Conservation (phyloP, 1,140 invertebrate species). For the Bombus waltoni region DNA sequence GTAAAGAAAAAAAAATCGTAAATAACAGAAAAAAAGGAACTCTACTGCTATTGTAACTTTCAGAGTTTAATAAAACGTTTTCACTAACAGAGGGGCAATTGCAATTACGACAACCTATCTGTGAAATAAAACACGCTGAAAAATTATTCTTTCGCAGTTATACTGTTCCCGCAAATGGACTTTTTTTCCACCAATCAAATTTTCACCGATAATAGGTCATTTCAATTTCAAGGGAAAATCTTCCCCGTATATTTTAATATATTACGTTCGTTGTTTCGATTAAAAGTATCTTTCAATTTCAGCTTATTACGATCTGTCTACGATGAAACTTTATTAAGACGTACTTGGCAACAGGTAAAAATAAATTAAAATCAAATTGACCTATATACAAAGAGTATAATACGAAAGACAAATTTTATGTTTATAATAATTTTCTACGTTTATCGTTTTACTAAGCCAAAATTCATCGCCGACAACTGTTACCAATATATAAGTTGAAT, state of each 20-base stretch:
- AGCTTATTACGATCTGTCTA: background rate
- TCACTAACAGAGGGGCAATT: slow-evolving; percentile 67
- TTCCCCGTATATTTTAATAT: background rate
- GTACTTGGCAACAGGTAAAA: background rate
- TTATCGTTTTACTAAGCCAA: background rate
- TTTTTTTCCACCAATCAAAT: too few species aligned
- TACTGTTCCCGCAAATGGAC: background rate
- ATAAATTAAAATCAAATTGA: background rate
- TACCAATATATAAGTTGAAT: too few species aligned
- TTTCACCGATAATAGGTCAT: background rate
- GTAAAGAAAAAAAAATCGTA: slow-evolving; percentile 57
- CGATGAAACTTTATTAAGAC: background rate
- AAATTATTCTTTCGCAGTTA: background rate
- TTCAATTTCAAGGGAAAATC: background rate
- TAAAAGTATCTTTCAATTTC: background rate
- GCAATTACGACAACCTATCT: background rate
- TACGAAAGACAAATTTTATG: background rate
- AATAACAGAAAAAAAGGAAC: slow-evolving; percentile 60
- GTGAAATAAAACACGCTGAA: background rate
- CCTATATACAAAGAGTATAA: background rate
- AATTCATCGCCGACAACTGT: background rate
- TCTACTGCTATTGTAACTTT: slow-evolving; percentile 78
- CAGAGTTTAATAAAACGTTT: slow-evolving; percentile 78
- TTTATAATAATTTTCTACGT: background rate
- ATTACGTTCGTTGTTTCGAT: background rate